Percentiles rank a stretch among this genome's conserved stretches.
phyloP scores from a whole-genome alignment of 2,888 invertebrate genomes.

The Trisateles emortualis region DNA sequence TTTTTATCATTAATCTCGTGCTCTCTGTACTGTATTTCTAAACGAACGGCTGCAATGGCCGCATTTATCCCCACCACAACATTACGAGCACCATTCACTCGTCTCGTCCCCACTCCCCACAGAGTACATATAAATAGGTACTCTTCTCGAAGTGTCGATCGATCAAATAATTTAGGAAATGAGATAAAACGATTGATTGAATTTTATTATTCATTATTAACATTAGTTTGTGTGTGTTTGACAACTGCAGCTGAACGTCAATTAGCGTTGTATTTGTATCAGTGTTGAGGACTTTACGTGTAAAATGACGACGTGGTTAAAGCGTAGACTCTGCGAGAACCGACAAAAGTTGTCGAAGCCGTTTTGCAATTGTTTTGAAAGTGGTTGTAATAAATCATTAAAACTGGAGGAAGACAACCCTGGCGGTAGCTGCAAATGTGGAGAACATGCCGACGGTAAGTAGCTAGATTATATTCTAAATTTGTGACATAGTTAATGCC shows the following conservation, averaged over 20 bases:
- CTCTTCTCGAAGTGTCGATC: neutral
- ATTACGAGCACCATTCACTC: no score
- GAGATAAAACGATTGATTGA: slow-evolving; percentile 1
- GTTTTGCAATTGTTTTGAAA: slow-evolving; percentile 72
- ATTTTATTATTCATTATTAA: neutral
- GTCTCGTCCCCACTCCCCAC: no score
- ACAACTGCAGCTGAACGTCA: slow-evolving; percentile 1
- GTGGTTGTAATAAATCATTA: slow-evolving; percentile 50
- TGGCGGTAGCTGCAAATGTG: slow-evolving; percentile 81
- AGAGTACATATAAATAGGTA: no score
- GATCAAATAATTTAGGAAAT: neutral
- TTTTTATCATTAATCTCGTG: no score
- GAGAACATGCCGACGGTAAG: slow-evolving; percentile 81
- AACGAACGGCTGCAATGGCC: neutral
- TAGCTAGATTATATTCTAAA: slow-evolving; percentile 1
- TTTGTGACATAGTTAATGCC: no score
- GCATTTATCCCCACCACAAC: neutral
- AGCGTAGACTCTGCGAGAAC: slow-evolving; percentile 17
- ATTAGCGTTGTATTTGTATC: neutral
- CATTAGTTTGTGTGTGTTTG: neutral
- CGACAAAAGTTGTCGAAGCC: slow-evolving; percentile 58
- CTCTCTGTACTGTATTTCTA: neutral
- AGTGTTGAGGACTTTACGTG: slow-evolving; percentile 1
- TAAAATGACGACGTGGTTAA: slow-evolving; percentile 32
- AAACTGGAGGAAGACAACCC: slow-evolving; percentile 59